Evolutionary conservation across 2,113 vertebrate species (phyloP).

Genomic region (Ophiodon elongatus): DNA sequence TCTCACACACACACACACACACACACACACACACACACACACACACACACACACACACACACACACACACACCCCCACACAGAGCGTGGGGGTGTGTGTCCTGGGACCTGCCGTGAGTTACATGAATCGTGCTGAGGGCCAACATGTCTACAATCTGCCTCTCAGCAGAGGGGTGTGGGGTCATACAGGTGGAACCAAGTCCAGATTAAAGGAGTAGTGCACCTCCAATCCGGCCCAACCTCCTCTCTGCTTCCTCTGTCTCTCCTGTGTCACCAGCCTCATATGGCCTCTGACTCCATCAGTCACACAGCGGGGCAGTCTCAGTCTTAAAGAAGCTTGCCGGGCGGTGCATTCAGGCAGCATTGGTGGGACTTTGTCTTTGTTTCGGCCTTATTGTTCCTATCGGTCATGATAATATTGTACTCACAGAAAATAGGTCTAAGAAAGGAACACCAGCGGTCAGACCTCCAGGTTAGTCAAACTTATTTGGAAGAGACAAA

Average conservation of each 20-base stretch:
- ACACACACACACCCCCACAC: no score
- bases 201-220: slow-evolving; percentile 54
- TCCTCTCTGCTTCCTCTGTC: neutral
- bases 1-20: neutral
- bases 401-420: neutral
- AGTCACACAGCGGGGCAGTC: no score
- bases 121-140: slow-evolving; percentile 72
- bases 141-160: slow-evolving; percentile 78
- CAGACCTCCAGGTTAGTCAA: neutral
- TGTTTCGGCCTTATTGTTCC: no score
- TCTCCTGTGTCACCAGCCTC: neutral
- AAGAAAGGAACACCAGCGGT: neutral
- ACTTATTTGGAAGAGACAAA: neutral
- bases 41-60: no score
- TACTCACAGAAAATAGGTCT: neutral
- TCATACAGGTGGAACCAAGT: slow-evolving; percentile 57
- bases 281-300: neutral
- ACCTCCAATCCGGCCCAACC: neutral
- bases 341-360: neutral
- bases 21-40: no score
- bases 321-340: neutral
- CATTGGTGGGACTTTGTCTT: neutral
- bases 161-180: slow-evolving; percentile 41
- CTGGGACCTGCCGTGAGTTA: slow-evolving; percentile 64
- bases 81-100: slow-evolving; percentile 18